Conservation (phyloP, 1,140 invertebrate genomes). For the Paraescarpia echinospica region DNA sequence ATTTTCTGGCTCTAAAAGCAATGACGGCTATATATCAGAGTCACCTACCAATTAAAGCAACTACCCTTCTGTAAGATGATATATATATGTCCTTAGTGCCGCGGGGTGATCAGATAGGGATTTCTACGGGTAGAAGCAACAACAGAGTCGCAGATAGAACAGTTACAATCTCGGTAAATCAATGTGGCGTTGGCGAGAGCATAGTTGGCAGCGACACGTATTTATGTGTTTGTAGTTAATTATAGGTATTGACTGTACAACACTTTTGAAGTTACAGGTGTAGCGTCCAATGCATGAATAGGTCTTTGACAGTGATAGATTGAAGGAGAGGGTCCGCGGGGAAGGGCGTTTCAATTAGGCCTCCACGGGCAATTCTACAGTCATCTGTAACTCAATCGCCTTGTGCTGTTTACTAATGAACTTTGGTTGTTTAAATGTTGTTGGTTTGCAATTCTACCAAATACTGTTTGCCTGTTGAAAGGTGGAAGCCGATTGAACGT, state of each 20-base stretch:
- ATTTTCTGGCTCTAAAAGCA: neutral
- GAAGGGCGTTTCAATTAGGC: neutral
- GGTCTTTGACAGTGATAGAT: neutral
- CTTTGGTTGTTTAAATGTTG: neutral
- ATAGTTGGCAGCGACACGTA: neutral
- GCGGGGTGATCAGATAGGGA: neutral
- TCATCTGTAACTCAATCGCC: neutral
- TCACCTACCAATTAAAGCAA: neutral
- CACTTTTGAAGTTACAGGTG: neutral
- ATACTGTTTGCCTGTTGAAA: neutral
- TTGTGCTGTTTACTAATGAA: neutral
- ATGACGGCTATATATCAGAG: neutral
- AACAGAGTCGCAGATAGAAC: neutral
- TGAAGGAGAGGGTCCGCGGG: neutral
- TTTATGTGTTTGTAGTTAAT: constrained; percentile 6
- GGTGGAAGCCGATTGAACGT: too few relatives aligned
- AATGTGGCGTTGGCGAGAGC: neutral
- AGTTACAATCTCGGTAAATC: neutral
- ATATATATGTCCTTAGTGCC: neutral
- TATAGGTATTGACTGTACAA: neutral
- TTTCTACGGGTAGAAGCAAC: neutral
- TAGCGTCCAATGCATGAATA: neutral
- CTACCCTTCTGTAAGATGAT: constrained; percentile 1
- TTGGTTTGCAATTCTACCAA: neutral
- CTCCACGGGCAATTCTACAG: neutral